A percentile compares a stretch with the other conserved stretches of the same genome.
phyloP scores from a whole-genome alignment of 2,113 vertebrate species.

The Thermophis baileyi region DNA sequence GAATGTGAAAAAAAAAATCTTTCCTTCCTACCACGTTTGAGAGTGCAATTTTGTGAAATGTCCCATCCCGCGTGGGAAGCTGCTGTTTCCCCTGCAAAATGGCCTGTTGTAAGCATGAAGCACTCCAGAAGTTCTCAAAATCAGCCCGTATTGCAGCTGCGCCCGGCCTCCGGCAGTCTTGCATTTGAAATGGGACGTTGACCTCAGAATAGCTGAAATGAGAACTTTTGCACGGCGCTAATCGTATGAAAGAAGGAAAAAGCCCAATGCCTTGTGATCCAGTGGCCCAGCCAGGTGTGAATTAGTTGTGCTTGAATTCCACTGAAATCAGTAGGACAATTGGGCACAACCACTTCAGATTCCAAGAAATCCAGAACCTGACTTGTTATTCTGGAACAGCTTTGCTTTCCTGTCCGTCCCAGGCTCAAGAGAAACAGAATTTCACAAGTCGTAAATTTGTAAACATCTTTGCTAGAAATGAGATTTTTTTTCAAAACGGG shows the following conservation, averaged over 20 bases:
- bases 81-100: background rate
- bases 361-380: too few species aligned
- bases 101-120: background rate
- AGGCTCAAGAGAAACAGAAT: conserved; percentile 39
- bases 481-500: conserved; percentile 46
- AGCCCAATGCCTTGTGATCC: background rate
- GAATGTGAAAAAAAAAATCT: background rate
- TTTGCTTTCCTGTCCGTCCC: conserved; percentile 33
- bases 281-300: background rate
- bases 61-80: background rate
- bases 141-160: background rate
- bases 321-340: background rate
- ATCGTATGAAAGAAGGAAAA: background rate
- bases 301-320: background rate
- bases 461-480: conserved; percentile 32
- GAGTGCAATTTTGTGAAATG: background rate
- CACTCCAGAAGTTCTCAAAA: background rate
- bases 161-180: background rate
- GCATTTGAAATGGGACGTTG: background rate
- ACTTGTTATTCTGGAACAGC: background rate
- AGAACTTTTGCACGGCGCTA: background rate
- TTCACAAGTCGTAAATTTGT: conserved; percentile 57
- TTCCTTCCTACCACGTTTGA: background rate
- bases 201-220: background rate
- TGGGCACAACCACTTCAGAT: background rate